These are phyloP conservation scores for Hydropotes inermis DNA, from an alignment of 2,113 vertebrate genomes.

Conservation along the genomic window DNA sequence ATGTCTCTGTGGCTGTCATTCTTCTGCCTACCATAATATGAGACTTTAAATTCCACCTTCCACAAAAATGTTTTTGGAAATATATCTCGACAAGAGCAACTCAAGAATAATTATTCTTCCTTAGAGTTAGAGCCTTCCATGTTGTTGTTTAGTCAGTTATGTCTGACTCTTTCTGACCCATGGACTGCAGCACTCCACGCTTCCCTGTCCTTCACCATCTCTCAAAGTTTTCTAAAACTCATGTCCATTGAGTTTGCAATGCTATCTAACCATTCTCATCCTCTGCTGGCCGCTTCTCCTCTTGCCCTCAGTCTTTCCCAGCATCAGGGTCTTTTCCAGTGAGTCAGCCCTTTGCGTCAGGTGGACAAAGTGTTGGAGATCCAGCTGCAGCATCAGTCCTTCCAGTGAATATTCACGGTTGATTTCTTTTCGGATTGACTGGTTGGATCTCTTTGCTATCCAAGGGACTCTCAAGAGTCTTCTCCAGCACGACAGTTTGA, in stretches of 20 bases:
- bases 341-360: fast-evolving
- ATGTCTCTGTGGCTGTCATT: background rate
- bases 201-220: background rate
- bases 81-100: background rate
- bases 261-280: background rate
- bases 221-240: background rate
- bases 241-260: background rate
- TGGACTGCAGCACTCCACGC: background rate
- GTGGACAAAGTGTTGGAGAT: background rate
- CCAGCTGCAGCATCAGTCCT: background rate
- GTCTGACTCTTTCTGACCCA: background rate
- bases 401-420: background rate
- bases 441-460: background rate
- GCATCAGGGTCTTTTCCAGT: background rate
- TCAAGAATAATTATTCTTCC: background rate
- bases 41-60: background rate
- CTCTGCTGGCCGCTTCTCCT: background rate
- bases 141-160: background rate
- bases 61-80: background rate
- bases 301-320: background rate
- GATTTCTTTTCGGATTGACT: background rate
- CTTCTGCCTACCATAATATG: background rate
- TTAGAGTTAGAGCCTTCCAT: background rate
- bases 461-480: background rate
- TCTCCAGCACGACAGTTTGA: background rate